Conservation (phyloP, 2,113 vertebrate genomes). For the Anarhynchus alexandrinus region DNA sequence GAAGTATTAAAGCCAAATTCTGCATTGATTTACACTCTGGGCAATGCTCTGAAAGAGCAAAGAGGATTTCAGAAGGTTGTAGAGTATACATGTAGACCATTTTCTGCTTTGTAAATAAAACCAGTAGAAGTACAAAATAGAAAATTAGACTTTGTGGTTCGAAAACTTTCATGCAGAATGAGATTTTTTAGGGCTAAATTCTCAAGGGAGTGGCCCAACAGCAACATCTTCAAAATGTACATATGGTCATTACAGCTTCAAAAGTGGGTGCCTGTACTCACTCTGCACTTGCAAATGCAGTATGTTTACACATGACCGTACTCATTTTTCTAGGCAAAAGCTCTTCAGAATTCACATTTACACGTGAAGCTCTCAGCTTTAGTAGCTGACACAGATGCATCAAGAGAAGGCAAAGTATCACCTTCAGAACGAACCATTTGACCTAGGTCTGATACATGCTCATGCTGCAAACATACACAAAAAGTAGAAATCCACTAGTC, state of each 20-base stretch:
- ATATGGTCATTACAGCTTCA: background rate
- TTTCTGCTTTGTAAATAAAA: background rate
- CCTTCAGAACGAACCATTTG: background rate
- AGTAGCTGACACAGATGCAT: background rate
- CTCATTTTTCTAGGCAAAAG: background rate
- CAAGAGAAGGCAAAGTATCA: background rate
- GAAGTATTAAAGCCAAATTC: slow-evolving; percentile 28
- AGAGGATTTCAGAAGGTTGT: slow-evolving; percentile 3
- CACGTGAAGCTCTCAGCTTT: background rate
- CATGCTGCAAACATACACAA: background rate
- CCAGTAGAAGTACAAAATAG: background rate
- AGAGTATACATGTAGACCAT: background rate
- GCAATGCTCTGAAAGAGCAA: background rate
- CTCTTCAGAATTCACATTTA: background rate
- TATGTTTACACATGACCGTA: background rate
- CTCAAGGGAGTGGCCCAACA: background rate
- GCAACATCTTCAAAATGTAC: background rate
- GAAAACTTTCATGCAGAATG: background rate
- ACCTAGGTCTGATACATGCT: accelerated
- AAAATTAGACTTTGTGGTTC: background rate
- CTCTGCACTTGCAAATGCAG: background rate
- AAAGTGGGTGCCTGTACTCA: background rate
- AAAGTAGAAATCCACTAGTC: background rate
- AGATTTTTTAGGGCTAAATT: background rate
- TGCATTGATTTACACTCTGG: background rate